phyloP scores from a whole-genome alignment of 2,797 vertebrate genomes.

The Jordanella pulchra region DNA sequence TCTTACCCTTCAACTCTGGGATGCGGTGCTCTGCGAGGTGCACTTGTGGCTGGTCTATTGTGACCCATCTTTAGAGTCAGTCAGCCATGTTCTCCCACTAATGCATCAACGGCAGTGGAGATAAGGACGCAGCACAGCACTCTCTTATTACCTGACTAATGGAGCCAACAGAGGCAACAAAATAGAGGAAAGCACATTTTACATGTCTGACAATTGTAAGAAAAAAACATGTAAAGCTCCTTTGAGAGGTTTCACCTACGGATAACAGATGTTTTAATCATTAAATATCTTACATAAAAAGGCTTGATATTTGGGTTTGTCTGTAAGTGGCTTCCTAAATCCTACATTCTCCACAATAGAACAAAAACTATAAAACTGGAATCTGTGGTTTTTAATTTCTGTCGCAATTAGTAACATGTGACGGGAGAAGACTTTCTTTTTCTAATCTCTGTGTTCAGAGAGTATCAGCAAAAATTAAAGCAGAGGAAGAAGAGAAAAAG shows the following conservation, averaged over 20 bases:
- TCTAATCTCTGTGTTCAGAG: constrained; percentile 17
- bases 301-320: neutral
- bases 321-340: neutral
- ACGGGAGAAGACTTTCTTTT: neutral
- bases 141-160: too few relatives aligned
- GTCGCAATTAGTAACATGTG: neutral
- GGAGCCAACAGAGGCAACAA: too few relatives aligned
- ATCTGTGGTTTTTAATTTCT: neutral
- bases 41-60: too few relatives aligned
- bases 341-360: neutral
- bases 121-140: too few relatives aligned
- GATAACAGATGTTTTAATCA: neutral
- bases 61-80: too few relatives aligned
- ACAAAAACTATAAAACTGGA: neutral
- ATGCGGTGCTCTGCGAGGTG: too few relatives aligned
- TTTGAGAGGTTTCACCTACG: neutral
- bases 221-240: too few relatives aligned
- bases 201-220: too few relatives aligned
- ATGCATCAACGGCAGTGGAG: too few relatives aligned
- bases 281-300: neutral
- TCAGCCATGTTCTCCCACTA: too few relatives aligned
- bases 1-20: too few relatives aligned
- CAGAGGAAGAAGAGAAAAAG: constrained; percentile 10
- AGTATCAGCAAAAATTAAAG: constrained; percentile 8
- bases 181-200: too few relatives aligned